These are phyloP conservation scores for Zaprionus tsacasi DNA, from an alignment of 1,140 invertebrate genomes.

Conservation along the genomic window DNA sequence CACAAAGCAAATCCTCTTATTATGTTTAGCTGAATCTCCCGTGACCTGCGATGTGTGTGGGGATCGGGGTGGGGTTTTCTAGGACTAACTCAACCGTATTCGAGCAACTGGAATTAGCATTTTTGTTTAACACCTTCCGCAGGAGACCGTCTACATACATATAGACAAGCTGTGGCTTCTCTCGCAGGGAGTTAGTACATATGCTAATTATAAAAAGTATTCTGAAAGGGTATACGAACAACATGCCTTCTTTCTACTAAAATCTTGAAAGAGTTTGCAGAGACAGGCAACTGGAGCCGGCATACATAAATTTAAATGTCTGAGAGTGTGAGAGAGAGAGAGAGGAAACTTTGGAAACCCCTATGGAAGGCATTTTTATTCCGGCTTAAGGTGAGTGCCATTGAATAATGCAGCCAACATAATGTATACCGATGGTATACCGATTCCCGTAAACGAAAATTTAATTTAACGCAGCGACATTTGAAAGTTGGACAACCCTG, in stretches of 20 bases:
- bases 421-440: conserved; percentile 6
- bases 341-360: neutral
- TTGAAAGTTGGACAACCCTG: conserved; percentile 66
- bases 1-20: conserved; percentile 1
- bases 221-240: neutral
- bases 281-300: neutral
- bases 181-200: neutral
- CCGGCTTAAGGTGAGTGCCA: conserved; percentile 52
- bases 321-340: conserved; percentile 21
- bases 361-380: neutral
- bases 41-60: neutral
- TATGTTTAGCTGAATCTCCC: neutral
- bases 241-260: neutral
- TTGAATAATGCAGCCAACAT: conserved; percentile 69
- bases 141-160: neutral
- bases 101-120: conserved; percentile 73
- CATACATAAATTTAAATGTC: conserved; percentile 17
- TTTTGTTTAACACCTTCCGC: conserved; percentile 72
- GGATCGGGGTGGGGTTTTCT: neutral
- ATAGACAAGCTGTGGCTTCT: neutral
- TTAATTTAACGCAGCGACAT: conserved; percentile 75
- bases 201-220: conserved; percentile 1
- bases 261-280: neutral
- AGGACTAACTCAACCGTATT: conserved; percentile 15
- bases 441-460: conserved; percentile 51